A percentile compares a stretch with the other conserved stretches of the same genome.
Conservation (phyloP, 2,888 invertebrate genomes). For the Tribolium freemani region DNA sequence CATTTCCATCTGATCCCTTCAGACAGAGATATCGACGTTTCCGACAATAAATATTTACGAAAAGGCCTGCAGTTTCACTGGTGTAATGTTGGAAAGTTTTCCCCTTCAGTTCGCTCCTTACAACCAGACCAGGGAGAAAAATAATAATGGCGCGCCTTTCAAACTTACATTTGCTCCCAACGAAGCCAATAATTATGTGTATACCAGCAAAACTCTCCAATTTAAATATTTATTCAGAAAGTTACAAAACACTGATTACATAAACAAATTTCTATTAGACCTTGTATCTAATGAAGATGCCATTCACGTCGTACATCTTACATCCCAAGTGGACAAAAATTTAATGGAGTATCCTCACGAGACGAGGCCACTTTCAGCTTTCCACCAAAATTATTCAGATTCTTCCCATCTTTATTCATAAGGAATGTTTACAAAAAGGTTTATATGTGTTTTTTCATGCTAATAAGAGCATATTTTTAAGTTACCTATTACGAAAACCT, state of each 20-base stretch:
- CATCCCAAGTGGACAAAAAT: neutral
- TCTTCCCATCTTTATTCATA: neutral
- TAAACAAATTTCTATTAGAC: slow-evolving; percentile 20
- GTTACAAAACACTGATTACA: slow-evolving; percentile 8
- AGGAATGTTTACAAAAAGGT: neutral
- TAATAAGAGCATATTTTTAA: no score
- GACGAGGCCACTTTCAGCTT: neutral
- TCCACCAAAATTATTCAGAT: neutral
- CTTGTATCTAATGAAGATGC: slow-evolving; percentile 7
- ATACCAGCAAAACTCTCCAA: slow-evolving; percentile 10
- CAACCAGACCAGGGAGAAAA: neutral
- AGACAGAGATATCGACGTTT: slow-evolving; percentile 32
- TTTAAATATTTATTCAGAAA: slow-evolving; percentile 23
- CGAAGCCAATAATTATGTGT: slow-evolving; percentile 6
- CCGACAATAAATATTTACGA: slow-evolving; percentile 38
- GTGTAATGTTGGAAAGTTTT: slow-evolving; percentile 29
- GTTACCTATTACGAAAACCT: no score
- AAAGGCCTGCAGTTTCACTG: slow-evolving; percentile 35
- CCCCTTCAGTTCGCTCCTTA: slow-evolving; percentile 15
- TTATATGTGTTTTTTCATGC: no score
- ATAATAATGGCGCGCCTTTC: slow-evolving; percentile 1
- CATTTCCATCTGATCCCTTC: slow-evolving; percentile 29
- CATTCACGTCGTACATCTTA: slow-evolving; percentile 8
- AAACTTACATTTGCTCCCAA: neutral
- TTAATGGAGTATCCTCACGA: neutral